Evolutionary conservation across 2,113 vertebrate species (phyloP).

Genomic region (Mixornis gularis): DNA sequence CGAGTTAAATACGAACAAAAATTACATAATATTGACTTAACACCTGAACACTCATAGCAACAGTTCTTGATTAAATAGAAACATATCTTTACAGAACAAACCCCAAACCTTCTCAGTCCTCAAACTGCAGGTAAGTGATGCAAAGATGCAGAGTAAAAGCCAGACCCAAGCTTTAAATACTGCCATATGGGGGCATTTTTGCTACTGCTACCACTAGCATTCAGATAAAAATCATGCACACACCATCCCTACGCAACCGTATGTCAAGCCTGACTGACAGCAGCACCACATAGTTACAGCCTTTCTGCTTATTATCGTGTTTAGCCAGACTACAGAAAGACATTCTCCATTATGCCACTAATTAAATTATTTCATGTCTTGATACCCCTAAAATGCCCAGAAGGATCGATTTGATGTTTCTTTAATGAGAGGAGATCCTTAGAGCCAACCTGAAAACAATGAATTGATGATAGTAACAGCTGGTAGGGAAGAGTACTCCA

Average conservation of each 20-base stretch:
- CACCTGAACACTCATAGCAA: background rate
- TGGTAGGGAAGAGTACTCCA: background rate
- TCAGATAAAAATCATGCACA: background rate
- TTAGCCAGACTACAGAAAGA: background rate
- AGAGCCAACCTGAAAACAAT: background rate
- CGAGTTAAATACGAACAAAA: background rate
- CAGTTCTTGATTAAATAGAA: background rate
- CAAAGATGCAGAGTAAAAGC: background rate
- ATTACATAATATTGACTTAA: background rate
- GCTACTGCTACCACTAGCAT: background rate
- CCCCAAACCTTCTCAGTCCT: background rate
- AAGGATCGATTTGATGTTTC: background rate
- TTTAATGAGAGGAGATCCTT: background rate
- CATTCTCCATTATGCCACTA: background rate
- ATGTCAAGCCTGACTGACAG: background rate
- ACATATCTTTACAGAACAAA: background rate
- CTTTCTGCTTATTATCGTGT: background rate
- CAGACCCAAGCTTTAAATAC: background rate
- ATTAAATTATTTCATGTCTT: background rate
- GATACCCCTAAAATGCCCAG: background rate
- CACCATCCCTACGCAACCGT: background rate
- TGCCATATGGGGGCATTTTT: background rate
- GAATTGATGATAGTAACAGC: conserved; percentile 24
- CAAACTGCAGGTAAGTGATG: background rate
- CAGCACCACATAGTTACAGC: background rate